phyloP scores from a whole-genome alignment of 1,140 invertebrate genomes.

The Temnothorax nylanderi region DNA sequence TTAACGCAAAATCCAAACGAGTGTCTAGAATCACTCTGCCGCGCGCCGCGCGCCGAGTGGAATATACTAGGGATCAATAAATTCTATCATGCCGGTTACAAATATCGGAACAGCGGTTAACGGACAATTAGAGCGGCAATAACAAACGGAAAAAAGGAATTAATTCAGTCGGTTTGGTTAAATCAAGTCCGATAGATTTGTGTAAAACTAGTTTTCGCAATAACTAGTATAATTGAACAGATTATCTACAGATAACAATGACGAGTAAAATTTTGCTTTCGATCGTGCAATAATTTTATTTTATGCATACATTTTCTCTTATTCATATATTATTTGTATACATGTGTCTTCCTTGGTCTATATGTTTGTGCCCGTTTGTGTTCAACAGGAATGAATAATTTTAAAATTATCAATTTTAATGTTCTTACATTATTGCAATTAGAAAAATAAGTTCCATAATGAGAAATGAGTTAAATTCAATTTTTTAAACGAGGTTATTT shows the following conservation, averaged over 20 bases:
- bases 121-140: slow-evolving; percentile 48
- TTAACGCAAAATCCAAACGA: slow-evolving; percentile 62
- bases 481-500: not conserved
- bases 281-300: not conserved
- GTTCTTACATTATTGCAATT: not conserved
- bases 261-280: not conserved
- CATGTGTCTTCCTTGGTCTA: not conserved
- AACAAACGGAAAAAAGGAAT: slow-evolving; percentile 48
- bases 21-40: slow-evolving; percentile 58
- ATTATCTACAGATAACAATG: slow-evolving; percentile 31
- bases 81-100: slow-evolving; percentile 57
- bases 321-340: not conserved
- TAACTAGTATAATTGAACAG: slow-evolving; percentile 39
- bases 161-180: slow-evolving; percentile 31
- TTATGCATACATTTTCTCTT: not conserved
- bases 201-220: slow-evolving; percentile 23
- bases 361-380: not conserved
- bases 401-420: not conserved
- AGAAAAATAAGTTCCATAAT: not conserved
- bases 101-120: slow-evolving; percentile 54
- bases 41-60: slow-evolving; percentile 2
- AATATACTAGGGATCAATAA: slow-evolving; percentile 49
- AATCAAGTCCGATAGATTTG: slow-evolving; percentile 18
- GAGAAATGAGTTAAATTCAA: not conserved
- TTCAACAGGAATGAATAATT: not conserved